Base-by-base conservation (phyloP, 2,888 invertebrate species). In the Drosophila meridionalis region DNA sequence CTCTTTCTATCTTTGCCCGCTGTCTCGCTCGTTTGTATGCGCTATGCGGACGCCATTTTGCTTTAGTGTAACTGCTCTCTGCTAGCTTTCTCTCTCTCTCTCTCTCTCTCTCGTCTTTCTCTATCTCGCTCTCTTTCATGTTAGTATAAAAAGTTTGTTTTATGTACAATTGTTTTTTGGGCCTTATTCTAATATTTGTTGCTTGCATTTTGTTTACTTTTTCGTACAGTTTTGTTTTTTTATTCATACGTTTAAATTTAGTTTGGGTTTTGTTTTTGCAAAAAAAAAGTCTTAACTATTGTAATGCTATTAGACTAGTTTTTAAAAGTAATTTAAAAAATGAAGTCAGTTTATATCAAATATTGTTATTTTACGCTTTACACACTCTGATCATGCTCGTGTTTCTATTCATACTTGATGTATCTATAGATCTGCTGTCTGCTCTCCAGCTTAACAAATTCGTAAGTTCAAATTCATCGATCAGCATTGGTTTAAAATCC, bases 301-400 rank as follows among this genome's bases (percentile, higher is more conserved):
- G 81, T 87, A 84, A 73, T 78, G 71, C 82, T 89, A 87, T 66
- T 56, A 73, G 87, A 85, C 85, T 89, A 85, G 89, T 74, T 68
- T 73, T 87, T 82, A 74, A 66, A 71, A 73, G 67, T 61, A 69
- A 72, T 53, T 50, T 30, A 77, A 84, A 80, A 43, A 78, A 84
- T 84, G 70, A 79, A 59, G 52, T 78, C 53, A 36, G 52, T 57
- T 56, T 53, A 53, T 48, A 53, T 63, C 11, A 52, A 56, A 52
- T 71, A 20, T 59, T 9, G 20, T 26, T 56, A 26, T 60, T 36
- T 40, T 57, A 20, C 14, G 55, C 30, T 45, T 47, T 42, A 59
- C 59, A n/a, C 26, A 28, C 12, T 8, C 28, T 26, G 30, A 14
- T n/a, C 14, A 6, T n/a, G 56, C 12, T 57, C 5, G 20, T 38